These are phyloP conservation scores for Agelaius phoeniceus DNA, from an alignment of 2,113 vertebrate genomes.

Conservation along the genomic window DNA sequence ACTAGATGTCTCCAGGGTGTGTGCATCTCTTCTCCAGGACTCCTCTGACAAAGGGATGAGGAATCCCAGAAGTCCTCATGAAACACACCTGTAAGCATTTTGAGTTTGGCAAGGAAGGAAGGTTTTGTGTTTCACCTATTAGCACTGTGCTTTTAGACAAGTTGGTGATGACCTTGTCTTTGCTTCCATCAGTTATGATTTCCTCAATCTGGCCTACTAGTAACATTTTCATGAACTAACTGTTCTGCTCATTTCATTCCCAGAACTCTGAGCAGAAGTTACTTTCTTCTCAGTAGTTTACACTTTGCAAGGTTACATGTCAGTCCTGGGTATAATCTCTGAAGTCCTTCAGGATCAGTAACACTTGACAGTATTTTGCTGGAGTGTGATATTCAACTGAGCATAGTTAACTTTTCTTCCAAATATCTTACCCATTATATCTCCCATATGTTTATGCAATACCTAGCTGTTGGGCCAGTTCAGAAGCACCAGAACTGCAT, in stretches of 20 bases:
- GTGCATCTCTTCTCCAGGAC: constrained; percentile 36
- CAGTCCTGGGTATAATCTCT: not conserved
- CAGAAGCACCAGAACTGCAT: not conserved
- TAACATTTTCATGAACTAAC: not conserved
- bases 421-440: not conserved
- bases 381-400: not conserved
- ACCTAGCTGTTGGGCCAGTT: not conserved
- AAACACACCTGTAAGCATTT: constrained; percentile 54
- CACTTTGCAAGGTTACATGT: not conserved
- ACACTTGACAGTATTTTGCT: not conserved
- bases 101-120: constrained; percentile 40
- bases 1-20: constrained; percentile 45
- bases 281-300: not conserved
- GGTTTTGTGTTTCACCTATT: not conserved
- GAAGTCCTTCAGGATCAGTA: not conserved
- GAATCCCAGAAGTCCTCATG: constrained; percentile 48
- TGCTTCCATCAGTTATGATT: not conserved
- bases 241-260: not conserved
- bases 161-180: not conserved
- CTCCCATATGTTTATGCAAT: not conserved
- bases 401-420: not conserved
- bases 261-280: not conserved
- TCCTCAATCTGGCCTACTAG: not conserved
- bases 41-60: constrained; percentile 43
- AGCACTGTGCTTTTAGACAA: not conserved